Base-by-base conservation (phyloP, 2,797 vertebrate genomes). In the Leuciscus waleckii region DNA sequence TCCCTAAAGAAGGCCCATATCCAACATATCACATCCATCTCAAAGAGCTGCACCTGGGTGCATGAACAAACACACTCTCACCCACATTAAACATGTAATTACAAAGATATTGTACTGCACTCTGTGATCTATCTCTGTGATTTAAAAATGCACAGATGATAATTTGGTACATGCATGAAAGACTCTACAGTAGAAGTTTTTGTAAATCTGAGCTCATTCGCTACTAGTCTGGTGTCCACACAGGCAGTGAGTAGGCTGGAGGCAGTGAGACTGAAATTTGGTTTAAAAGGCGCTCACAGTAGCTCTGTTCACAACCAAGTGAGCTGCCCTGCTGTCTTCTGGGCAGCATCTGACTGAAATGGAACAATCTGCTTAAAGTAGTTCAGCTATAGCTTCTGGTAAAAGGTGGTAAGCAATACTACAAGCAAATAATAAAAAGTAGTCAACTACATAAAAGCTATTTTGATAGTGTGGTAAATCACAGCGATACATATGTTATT, bases 1-100 rank as follows among this genome's bases (percentile, higher is more conserved):
- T 86, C 68, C 67, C 76, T 74, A 84, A 87, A 86, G 82, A 76
- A 87, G 63, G 39, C 61, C 79, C 51, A 77, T 71, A 58, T 68
- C 75, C 37, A 84, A 63, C 82, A 74, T 54, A 81, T 65, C 79
- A 81, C 26, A 82, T 81, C 51, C n/a, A 86, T 83, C 77, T 81
- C 81, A 74, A 35, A 84, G 75, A 82, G n/a, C 54, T 63, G 81
- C 63, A 85, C 82, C 74, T 79, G 54, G 81, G 46, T 81, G 71
- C 61, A 75, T 54, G 63, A 68, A 58, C 73, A 68, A 69, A 67
- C 61, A 82, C 67, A 58, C 68, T 26, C 41, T 61, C 19, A 41
- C n/a, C 23, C 68, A 70, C 65, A 73, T 65, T 37, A 65, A 13
- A 82, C 49, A 79, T 61, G 54, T 49, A 68, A 58, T 65, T 77